phyloP scores from a whole-genome alignment of 2,888 invertebrate species.

The Parelbella ahira region DNA sequence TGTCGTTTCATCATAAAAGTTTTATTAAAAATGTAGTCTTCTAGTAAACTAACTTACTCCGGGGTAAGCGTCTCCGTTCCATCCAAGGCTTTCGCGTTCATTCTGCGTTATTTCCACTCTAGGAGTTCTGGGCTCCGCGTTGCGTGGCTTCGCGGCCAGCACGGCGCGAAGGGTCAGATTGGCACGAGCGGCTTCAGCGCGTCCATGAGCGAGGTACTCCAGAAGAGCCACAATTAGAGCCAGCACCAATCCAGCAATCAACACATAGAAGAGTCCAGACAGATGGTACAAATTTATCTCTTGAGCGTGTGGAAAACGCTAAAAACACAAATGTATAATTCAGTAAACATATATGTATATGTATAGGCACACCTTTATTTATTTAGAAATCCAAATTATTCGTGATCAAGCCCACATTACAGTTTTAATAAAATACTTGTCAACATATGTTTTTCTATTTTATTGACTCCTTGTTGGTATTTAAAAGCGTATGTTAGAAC shows the following conservation, averaged over 20 bases:
- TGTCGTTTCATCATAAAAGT: no score
- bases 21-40: no score
- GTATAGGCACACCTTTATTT: no score
- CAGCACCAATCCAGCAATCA: constrained; percentile 94
- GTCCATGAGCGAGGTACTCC: constrained; percentile 96
- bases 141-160: constrained; percentile 88
- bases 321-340: no score
- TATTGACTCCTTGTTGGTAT: no score
- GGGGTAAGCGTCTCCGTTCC: constrained; percentile 62
- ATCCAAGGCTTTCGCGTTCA: constrained; percentile 51
- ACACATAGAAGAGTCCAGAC: constrained; percentile 98
- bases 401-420: no score
- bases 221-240: constrained; percentile 94
- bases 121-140: constrained; percentile 7
- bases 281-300: constrained; percentile 97
- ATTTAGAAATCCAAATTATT: no score
- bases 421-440: no score
- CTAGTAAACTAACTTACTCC: constrained; percentile 57
- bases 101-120: constrained; percentile 4
- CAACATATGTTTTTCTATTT: no score
- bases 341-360: no score
- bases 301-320: constrained; percentile 58
- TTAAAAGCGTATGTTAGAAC: no score
- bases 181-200: constrained; percentile 86
- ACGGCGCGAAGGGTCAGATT: constrained; percentile 91